Evolutionary conservation across 2,888 invertebrate genomes (phyloP), one percentile per base, ranked within the genome.

Genomic region (Drosophila histrio): DNA sequence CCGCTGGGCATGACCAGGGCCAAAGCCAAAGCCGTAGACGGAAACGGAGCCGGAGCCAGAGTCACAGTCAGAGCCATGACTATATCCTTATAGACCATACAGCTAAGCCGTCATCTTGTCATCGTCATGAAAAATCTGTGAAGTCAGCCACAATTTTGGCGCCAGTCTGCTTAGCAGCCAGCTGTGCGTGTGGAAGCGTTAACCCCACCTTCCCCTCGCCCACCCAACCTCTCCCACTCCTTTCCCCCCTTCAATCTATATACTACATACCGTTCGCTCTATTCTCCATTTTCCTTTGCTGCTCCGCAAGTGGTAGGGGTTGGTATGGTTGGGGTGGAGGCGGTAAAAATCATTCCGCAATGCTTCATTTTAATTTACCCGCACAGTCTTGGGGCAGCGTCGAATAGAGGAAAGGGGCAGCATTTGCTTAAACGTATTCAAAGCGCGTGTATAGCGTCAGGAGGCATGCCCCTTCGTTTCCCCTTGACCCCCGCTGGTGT

Each of bases 121-220:
- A 80, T 75, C 79, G 77, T 76, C 80, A 83, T 80, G 75, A 76
- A 74, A 89, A 89, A 89, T 89, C 85, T 84, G 88, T 89, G 86
- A 81, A 89, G 89, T 87, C 89, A 89, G 89, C 87, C 88, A 80
- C 88, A 83, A 78, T 88, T 89, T 88, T 90, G 90, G 90, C 90
- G 90, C 89, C 90, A 90, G 88, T 89, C 89, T 81, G 81, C 86
- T 87, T 85, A 71, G 69, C 75, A 77, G 77, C 89, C 89, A 90
- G 89, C 89, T 89, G 89, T 86, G 79, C 77, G 81, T 79, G 74
- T 71, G 72, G 84, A 71, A 78, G 84, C 79, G 81, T 81, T 74
- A 79, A 75, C 78, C 62, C 57, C 58, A 34, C 56, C 19, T 19
- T 32, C 13, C 32, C 6, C 19, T 8, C 13, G 15, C 9, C 38